A percentile compares a stretch with the other conserved stretches of the same genome.
Conservation (phyloP, 1,140 invertebrate species). For the Drosophila sproati region DNA sequence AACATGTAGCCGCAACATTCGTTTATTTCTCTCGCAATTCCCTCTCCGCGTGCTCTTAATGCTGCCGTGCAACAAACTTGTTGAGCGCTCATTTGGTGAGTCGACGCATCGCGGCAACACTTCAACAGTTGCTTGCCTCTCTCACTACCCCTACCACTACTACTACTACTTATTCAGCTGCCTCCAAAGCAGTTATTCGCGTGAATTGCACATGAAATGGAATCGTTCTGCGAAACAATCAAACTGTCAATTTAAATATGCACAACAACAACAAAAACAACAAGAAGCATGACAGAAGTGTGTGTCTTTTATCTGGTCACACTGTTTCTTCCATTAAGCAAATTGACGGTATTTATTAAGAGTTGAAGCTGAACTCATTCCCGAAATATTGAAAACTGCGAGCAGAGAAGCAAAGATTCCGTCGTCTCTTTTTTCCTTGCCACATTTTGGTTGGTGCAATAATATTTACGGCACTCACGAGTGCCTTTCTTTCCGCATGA, state of each 20-base stretch:
- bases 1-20: slow-evolving; percentile 54
- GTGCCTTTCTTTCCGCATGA: slow-evolving; percentile 79
- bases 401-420: slow-evolving; percentile 47
- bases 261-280: slow-evolving; percentile 42
- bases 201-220: slow-evolving; percentile 68
- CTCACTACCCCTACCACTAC: neutral
- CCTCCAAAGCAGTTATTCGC: slow-evolving; percentile 28
- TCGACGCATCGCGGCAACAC: slow-evolving; percentile 55
- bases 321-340: slow-evolving; percentile 18
- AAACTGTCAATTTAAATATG: slow-evolving; percentile 79
- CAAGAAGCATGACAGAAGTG: slow-evolving; percentile 15
- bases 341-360: slow-evolving; percentile 10
- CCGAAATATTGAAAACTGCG: slow-evolving; percentile 38
- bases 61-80: slow-evolving; percentile 67
- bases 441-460: slow-evolving; percentile 41
- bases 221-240: slow-evolving; percentile 72
- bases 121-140: slow-evolving; percentile 68
- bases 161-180: neutral
- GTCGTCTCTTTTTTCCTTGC: slow-evolving; percentile 28
- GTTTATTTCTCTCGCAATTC: neutral
- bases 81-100: slow-evolving; percentile 74
- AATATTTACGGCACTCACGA: slow-evolving; percentile 73
- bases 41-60: slow-evolving; percentile 9
- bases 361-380: neutral
- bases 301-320: slow-evolving; percentile 7